Evolutionary conservation across 2,113 vertebrate species (phyloP).

Genomic region (Gasterosteus aculeatus): DNA sequence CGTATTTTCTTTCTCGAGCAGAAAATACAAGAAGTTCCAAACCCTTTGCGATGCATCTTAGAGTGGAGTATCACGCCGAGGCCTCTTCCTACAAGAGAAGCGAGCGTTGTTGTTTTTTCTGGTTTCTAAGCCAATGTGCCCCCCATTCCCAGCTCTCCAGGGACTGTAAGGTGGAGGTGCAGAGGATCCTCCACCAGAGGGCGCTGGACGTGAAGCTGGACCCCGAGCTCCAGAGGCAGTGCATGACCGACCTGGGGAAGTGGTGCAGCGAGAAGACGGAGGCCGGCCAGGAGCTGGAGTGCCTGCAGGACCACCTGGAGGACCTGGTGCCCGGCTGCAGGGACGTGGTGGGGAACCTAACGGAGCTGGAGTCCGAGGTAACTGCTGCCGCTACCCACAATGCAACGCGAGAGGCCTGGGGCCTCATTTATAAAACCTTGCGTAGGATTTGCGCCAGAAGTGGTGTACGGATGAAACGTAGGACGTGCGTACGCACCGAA

Average conservation of each 20-base stretch:
- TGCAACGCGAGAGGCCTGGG: background rate
- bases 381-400: conserved; percentile 4
- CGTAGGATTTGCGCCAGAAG: no score
- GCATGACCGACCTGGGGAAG: conserved; percentile 93
- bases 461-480: no score
- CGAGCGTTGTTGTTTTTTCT: background rate
- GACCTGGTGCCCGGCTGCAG: conserved; percentile 89
- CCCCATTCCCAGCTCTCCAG: conserved; percentile 85
- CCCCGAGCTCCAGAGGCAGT: conserved; percentile 90
- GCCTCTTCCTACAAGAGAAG: background rate
- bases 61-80: background rate
- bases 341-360: conserved; percentile 93
- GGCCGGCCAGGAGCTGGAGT: conserved; percentile 93
- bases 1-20: no score
- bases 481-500: no score
- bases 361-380: conserved; percentile 95
- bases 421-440: no score
- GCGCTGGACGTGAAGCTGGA: conserved; percentile 95
- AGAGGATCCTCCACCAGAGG: conserved; percentile 93
- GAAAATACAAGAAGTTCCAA: no score
- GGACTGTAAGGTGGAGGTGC: conserved; percentile 94
- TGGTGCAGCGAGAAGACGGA: conserved; percentile 98
- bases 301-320: conserved; percentile 95
- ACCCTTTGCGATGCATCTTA: no score
- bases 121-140: background rate